Conservation (phyloP, 2,113 vertebrate species). For the Ardeotis arabs region DNA sequence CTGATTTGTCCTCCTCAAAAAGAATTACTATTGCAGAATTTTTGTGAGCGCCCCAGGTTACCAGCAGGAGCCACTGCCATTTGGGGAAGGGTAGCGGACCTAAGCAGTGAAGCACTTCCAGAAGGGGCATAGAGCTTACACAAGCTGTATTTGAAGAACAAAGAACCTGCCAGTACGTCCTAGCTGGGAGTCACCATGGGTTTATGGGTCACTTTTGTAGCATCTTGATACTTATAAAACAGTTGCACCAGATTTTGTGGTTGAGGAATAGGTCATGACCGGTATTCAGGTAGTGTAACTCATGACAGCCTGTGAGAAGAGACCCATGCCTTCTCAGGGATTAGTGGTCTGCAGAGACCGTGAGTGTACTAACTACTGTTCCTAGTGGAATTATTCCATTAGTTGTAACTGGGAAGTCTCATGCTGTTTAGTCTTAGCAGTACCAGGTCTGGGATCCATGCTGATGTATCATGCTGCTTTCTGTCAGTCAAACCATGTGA, state of each 20-base stretch:
- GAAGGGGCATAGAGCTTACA: not conserved
- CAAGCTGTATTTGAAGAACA: not conserved
- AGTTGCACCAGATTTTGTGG: not conserved
- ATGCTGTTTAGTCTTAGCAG: not conserved
- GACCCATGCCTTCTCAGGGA: not conserved
- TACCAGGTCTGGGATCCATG: not conserved
- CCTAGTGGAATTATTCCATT: not conserved
- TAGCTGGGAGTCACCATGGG: not conserved
- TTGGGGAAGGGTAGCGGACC: not conserved
- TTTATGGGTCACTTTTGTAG: not conserved
- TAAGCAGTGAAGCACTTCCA: not conserved
- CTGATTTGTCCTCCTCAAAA: not conserved
- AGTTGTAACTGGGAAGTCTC: not conserved
- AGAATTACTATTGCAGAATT: not conserved
- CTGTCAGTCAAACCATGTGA: not conserved
- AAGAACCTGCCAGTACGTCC: not conserved
- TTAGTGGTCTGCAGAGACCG: not conserved
- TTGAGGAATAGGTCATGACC: not conserved
- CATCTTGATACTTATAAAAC: not conserved
- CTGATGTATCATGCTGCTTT: not conserved
- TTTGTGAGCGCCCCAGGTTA: fast-evolving
- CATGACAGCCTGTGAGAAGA: not conserved
- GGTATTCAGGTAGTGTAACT: not conserved
- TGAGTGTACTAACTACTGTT: not conserved
- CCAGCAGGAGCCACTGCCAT: not conserved